Percentiles rank a stretch among this genome's conserved stretches.
Conservation (phyloP, 2,888 invertebrate species). For the Neocrepidodera transversa region DNA sequence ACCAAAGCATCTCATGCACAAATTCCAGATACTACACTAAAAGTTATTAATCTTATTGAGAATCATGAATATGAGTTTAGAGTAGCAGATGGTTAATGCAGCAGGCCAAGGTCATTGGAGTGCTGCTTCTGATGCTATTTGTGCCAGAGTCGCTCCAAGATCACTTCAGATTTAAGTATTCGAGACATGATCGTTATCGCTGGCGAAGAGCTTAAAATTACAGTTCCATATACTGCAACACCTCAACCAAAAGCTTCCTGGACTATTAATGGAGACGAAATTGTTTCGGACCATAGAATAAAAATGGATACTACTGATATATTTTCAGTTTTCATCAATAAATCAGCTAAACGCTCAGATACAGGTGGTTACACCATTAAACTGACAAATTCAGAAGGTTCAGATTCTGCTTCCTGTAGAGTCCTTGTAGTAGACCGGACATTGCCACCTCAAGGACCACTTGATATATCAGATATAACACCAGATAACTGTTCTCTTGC, state of each 20-base stretch:
- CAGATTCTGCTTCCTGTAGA: slow-evolving; percentile 90
- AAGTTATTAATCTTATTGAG: slow-evolving; percentile 85
- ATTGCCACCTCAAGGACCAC: slow-evolving; percentile 86
- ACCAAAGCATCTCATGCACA: slow-evolving; percentile 89
- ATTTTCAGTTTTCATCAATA: slow-evolving; percentile 84
- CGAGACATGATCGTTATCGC: slow-evolving; percentile 94
- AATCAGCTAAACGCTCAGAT: slow-evolving; percentile 88
- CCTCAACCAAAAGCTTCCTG: slow-evolving; percentile 91
- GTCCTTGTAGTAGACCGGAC: slow-evolving; percentile 86
- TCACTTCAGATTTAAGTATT: slow-evolving; percentile 90
- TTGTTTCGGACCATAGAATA: slow-evolving; percentile 80
- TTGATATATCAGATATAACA: slow-evolving; percentile 89
- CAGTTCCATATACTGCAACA: slow-evolving; percentile 88
- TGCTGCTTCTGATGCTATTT: slow-evolving; percentile 88
- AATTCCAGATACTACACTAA: slow-evolving; percentile 86
- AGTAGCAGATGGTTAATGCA: slow-evolving; percentile 94
- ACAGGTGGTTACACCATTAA: slow-evolving; percentile 93
- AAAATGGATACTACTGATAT: slow-evolving; percentile 85
- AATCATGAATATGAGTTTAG: slow-evolving; percentile 98
- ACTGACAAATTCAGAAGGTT: slow-evolving; percentile 88
- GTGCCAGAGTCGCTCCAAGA: slow-evolving; percentile 87
- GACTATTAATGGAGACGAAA: slow-evolving; percentile 88
- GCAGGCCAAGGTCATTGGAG: slow-evolving; percentile 97
- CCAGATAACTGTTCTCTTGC: slow-evolving; percentile 94
- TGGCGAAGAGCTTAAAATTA: slow-evolving; percentile 94